Conservation (phyloP, 2,888 invertebrate genomes). For the Plebejus melissa region DNA sequence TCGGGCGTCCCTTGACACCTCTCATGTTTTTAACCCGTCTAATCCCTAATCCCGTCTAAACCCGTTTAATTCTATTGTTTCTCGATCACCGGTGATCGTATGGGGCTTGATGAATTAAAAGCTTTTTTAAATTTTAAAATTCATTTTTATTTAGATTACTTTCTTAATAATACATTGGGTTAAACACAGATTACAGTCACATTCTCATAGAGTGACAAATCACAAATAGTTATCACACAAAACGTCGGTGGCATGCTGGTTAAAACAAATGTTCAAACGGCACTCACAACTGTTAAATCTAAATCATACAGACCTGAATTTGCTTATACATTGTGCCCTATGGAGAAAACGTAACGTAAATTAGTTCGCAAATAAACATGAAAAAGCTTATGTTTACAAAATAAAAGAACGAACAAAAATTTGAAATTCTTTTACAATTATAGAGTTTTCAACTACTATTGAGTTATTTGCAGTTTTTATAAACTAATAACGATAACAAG, state of each 20-base stretch:
- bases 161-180: not conserved
- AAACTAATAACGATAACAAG: too few relatives aligned
- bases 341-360: slow-evolving; percentile 60
- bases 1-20: too few relatives aligned
- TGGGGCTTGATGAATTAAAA: too few relatives aligned
- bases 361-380: slow-evolving; percentile 44
- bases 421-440: too few relatives aligned
- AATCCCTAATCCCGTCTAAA: too few relatives aligned
- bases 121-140: too few relatives aligned
- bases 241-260: slow-evolving; percentile 50
- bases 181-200: slow-evolving; percentile 16
- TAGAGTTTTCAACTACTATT: too few relatives aligned
- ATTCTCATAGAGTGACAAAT: slow-evolving; percentile 36
- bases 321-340: slow-evolving; percentile 78
- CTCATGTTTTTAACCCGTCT: too few relatives aligned
- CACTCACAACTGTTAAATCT: slow-evolving; percentile 55
- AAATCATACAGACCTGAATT: slow-evolving; percentile 76
- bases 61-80: too few relatives aligned
- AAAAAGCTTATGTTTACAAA: slow-evolving; percentile 6
- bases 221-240: slow-evolving; percentile 32
- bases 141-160: not conserved
- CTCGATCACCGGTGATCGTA: too few relatives aligned
- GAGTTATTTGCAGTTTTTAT: too few relatives aligned
- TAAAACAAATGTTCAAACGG: slow-evolving; percentile 54
- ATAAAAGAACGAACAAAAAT: not conserved